phyloP scores from a whole-genome alignment of 2,888 invertebrate genomes.

The Shargacucullia verbasci region DNA sequence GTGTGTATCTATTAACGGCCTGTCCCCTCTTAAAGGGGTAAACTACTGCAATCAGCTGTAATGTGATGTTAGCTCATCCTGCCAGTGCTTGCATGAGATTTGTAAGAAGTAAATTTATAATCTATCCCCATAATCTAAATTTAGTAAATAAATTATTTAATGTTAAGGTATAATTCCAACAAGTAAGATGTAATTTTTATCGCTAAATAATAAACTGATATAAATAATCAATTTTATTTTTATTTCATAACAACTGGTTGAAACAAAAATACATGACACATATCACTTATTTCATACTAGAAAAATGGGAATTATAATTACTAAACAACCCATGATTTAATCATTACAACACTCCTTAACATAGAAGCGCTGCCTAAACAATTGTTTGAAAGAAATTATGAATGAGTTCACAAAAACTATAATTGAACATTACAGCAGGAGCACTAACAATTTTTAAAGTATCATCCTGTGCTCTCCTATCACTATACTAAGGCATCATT shows the following conservation, averaged over 20 bases:
- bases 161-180: constrained; percentile 77
- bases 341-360: too few relatives aligned
- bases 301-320: too few relatives aligned
- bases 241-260: constrained; percentile 23
- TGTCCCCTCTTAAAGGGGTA: constrained; percentile 53
- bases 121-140: constrained; percentile 82
- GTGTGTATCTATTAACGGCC: constrained; percentile 67
- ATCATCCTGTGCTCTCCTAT: not conserved
- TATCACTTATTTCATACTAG: too few relatives aligned
- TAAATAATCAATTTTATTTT: constrained; percentile 54
- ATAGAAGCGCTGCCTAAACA: too few relatives aligned
- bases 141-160: constrained; percentile 84
- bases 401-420: too few relatives aligned
- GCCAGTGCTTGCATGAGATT: constrained; percentile 61
- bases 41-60: constrained; percentile 48
- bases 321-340: too few relatives aligned
- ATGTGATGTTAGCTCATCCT: constrained; percentile 54
- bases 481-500: not conserved
- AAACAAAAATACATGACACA: too few relatives aligned
- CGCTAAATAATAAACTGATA: constrained; percentile 77
- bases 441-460: constrained; percentile 1
- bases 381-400: too few relatives aligned
- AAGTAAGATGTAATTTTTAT: constrained; percentile 82
- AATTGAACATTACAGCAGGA: too few relatives aligned
- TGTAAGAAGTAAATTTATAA: too few relatives aligned